phyloP scores from a whole-genome alignment of 2,113 vertebrate genomes.

The Rhinichthys klamathensis region DNA sequence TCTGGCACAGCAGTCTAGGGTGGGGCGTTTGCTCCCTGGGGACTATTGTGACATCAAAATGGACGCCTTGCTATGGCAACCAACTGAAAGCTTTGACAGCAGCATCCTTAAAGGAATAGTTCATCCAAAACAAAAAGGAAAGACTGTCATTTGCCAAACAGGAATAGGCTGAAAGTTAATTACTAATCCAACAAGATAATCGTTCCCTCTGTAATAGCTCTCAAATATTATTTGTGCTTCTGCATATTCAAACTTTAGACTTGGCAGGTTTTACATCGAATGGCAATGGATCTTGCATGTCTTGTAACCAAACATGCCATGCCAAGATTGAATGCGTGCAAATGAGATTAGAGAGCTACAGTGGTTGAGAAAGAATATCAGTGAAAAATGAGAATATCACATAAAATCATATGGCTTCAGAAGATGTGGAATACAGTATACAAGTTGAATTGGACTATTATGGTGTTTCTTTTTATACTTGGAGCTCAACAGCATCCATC shows the following conservation, averaged over 20 bases:
- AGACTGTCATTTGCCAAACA: neutral
- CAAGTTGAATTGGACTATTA: neutral
- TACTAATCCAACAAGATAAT: neutral
- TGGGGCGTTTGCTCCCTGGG: slow-evolving; percentile 43
- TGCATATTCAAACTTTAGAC: neutral
- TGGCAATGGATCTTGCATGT: neutral
- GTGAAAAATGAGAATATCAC: no score
- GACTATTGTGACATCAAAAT: slow-evolving; percentile 53
- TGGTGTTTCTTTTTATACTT: neutral
- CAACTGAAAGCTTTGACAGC: slow-evolving; percentile 29
- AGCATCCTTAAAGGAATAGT: slow-evolving; percentile 28
- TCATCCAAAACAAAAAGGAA: neutral
- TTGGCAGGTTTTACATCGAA: neutral
- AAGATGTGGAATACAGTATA: neutral
- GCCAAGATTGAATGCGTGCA: neutral
- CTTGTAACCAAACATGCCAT: neutral
- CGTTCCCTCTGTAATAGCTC: neutral
- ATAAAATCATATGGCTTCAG: neutral
- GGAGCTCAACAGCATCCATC: neutral
- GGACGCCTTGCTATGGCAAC: slow-evolving; percentile 58
- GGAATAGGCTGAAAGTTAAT: neutral
- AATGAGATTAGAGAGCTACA: neutral
- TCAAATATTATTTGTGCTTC: neutral
- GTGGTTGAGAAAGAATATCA: neutral
- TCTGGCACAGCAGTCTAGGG: slow-evolving; percentile 22